Base-by-base conservation (phyloP, 2,113 vertebrate species). In the Mola mola region DNA sequence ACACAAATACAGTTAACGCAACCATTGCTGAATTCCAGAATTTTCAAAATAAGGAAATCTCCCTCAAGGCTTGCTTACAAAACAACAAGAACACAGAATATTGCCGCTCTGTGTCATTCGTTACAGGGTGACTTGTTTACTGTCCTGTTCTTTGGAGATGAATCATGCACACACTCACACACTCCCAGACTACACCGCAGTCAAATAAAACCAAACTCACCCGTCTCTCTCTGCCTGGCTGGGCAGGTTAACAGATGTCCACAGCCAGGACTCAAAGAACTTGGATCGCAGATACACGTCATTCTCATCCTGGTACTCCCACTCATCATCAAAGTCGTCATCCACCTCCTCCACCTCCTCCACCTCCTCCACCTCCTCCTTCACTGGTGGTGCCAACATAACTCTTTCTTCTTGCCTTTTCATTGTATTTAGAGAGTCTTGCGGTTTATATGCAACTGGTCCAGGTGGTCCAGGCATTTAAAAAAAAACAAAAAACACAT, bases 231-330 rank as follows among this genome's bases (percentile, higher is more conserved):
- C 81, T 0, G 71, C 16, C 4, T 31, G 1, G 3, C 0, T 36
- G 26, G 91, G 90, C 56, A 93, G 71, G 3, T 16, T 16, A 2
- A 90, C 11, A 3, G 87, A 85, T 6, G 28, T 87, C 92, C 92
- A 93, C 53, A 93, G 58, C 92, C 92, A 93, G 0, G 92, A 91
- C 82, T 93, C 91, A 0, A 42, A 87, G 76, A 93, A 93, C 66
- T 78, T 88, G 40, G 11, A 81, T 16, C 92, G 84, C 44, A 91
- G 61, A 20, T 87, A 88, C 22, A 93, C 77, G 0, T 87, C 17
- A 2, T 10, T 51, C 26, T 84, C 77, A 4, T 89, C 83, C 31
- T 50, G 5, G 7, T 85, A 87, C 4, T 86, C 90, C 9, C 49
- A 56, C 6, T 85, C 82, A 0, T n/a, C n/a, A n/a, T n/a, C n/a